Base-by-base conservation (phyloP, 2,797 vertebrate species). In the Taenioides sp. region DNA sequence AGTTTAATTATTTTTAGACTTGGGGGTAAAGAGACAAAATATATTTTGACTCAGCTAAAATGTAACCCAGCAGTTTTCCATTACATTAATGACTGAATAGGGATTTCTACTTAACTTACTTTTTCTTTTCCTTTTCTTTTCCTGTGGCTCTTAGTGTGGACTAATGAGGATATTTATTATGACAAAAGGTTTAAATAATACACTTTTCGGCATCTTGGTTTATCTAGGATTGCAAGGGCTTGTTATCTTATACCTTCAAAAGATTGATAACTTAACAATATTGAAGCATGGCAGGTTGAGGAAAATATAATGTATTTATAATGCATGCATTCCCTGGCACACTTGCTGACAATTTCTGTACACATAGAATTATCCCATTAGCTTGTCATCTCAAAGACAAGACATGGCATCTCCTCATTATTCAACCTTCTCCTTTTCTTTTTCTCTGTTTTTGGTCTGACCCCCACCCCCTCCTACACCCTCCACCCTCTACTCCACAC, bases 371-470 rank as follows among this genome's bases (percentile, higher is more conserved):
- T 57, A 27, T 75, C 82, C 83, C 74, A 75, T 76, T 65, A 27
- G 72, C 85, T 70, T 86, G 76, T 89, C 83, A 82, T 80, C 72
- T 84, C 83, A 83, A 80, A 85, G 80, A 80, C 68, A 16, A 64
- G 73, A 69, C 72, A 80, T 60, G 74, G 73, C 67, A 72, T 87
- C 88, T 86, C 76, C 79, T 84, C 83, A 89, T 91, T 88, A 90
- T 87, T 87, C 83, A 84, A 84, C 70, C 73, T 75, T 76, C 64
- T 70, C 37, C 77, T 59, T 76, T 66, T 77, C 74, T 68, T 61
- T 80, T 55, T 70, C 50, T 79, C 59, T 70, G 61, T 77, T 75
- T 61, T 80, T 63, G 78, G 77, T 86, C 77, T 75, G 37, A 64
- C 77, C 76, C 76, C 77, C 72, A 12, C 72, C 67, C 75, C 64